Conservation (phyloP, 2,888 invertebrate species). For the Apoda limacodes region DNA sequence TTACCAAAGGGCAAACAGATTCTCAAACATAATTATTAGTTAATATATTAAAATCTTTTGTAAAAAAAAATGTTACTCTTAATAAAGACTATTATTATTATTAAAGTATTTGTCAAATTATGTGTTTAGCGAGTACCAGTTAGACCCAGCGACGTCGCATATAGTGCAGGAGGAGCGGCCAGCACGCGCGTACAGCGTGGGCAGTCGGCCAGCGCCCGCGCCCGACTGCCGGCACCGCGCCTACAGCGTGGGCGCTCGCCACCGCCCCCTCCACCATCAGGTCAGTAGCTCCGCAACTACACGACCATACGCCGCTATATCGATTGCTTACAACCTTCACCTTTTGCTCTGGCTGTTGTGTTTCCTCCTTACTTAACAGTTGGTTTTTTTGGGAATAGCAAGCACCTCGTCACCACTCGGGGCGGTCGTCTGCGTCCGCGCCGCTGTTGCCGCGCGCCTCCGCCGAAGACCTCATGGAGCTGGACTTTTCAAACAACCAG, state of each 20-base stretch:
- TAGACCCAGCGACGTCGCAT: slow-evolving; percentile 85
- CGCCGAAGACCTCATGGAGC: slow-evolving; percentile 84
- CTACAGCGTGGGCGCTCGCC: slow-evolving; percentile 61
- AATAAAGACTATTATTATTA: no score
- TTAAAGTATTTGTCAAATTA: no score
- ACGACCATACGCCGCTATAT: slow-evolving; percentile 69
- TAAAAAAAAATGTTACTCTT: no score
- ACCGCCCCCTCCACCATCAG: slow-evolving; percentile 27
- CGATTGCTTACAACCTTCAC: slow-evolving; percentile 72
- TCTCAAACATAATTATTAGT: no score
- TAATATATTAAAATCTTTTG: no score
- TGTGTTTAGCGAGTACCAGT: slow-evolving; percentile 79
- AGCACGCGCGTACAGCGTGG: slow-evolving; percentile 87
- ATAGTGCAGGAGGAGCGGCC: slow-evolving; percentile 74
- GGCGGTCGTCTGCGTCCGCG: slow-evolving; percentile 37
- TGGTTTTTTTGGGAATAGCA: no score
- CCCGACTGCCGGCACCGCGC: slow-evolving; percentile 65
- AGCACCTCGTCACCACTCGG: slow-evolving; percentile 33
- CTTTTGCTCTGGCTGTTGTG: no score
- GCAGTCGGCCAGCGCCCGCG: slow-evolving; percentile 76
- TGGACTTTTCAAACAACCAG: slow-evolving; percentile 54
- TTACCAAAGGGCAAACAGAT: no score
- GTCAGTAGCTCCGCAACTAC: slow-evolving; percentile 48
- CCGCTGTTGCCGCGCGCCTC: slow-evolving; percentile 66
- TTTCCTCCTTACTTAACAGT: no score